A percentile compares a stretch with the other conserved stretches of the same genome.
These are phyloP conservation scores for Apostichopus californicus DNA, from an alignment of 35 echinoderm and acorn worm species.

Conservation along the genomic window DNA sequence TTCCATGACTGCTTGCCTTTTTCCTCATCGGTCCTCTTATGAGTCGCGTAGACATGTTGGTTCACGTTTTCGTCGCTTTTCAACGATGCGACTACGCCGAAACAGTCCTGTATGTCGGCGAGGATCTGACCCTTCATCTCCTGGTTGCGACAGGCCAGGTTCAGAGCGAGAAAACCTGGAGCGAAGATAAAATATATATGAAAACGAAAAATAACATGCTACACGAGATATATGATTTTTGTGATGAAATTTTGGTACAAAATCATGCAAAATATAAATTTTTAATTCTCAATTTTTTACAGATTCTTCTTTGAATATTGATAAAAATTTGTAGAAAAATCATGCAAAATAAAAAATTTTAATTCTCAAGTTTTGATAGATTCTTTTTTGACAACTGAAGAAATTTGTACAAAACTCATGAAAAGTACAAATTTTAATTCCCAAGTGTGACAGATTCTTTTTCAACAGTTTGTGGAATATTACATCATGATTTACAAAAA, in stretches of 20 bases:
- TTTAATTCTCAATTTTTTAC: too few species aligned
- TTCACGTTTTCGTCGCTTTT: slow-evolving; percentile 70
- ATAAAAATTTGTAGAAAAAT: too few species aligned
- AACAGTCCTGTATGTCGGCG: slow-evolving; percentile 56
- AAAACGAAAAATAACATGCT: background rate
- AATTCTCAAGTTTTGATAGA: too few species aligned
- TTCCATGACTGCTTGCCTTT: background rate
- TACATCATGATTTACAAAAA: too few species aligned
- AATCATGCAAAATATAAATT: too few species aligned
- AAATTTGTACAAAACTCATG: too few species aligned
- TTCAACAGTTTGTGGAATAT: too few species aligned
- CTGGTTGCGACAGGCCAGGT: slow-evolving; percentile 75
- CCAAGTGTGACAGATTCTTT: too few species aligned
- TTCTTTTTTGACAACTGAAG: too few species aligned
- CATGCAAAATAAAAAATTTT: too few species aligned
- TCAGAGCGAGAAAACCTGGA: slow-evolving; percentile 68
- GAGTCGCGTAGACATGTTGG: slow-evolving; percentile 59
- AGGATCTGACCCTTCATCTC: slow-evolving; percentile 57
- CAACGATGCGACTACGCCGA: slow-evolving; percentile 43
- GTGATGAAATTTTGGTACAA: background rate
- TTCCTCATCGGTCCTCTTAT: background rate
- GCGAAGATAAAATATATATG: background rate
- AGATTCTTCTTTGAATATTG: too few species aligned
- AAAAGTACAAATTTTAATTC: too few species aligned
- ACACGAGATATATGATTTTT: background rate